Evolutionary conservation across 2,113 vertebrate species (phyloP), one percentile per base, ranked within the genome.

Genomic region (Illadopsis cleaveri): DNA sequence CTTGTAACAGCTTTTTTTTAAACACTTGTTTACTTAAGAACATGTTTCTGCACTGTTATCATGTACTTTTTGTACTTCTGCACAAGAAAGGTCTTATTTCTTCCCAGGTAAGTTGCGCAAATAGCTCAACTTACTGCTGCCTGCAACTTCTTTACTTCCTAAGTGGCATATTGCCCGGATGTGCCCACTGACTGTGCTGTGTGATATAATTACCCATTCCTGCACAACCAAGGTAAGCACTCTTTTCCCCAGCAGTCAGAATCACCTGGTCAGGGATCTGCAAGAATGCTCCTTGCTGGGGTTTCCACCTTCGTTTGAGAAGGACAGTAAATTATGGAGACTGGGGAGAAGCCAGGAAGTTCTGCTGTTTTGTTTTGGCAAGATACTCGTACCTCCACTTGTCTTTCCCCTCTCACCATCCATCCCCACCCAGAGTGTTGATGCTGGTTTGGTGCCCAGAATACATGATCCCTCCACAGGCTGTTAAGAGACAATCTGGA

Each of bases 21-120:
- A 98, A 94, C 96, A 62, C 51, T 54, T 97, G 90, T 98, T 98
- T 96, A 93, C 81, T 93, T 97, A 96, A 94, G 96, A 97, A 91
- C 13, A 48, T 57, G 75, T 95, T 91, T 94, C 85, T 71, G 57
- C 92, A 94, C 77, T 93, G 66, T 97, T 97, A 68, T 96, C 95
- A 73, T 96, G 93, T 88, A 81, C 21, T 42, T 91, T 96, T 97
- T 83, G 70, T 96, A 61, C 64, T 72, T 92, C 45, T 95, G 37
- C 56, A 60, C 65, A 88, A 92, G 54, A 79, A 82, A 71, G 10
- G 27, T 60, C 61, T 82, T 78, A 75, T 66, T 69, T 76, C n/a
- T 73, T 81, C 65, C 33, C 60, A 88, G 64, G 56, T 57, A 69
- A 11, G 6, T 44, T 95, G 72, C 65, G 30, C 1, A 21, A 95